Percentiles rank a stretch among this genome's conserved stretches.
Conservation (phyloP, 2,888 invertebrate genomes). For the Rhagophthalmus giganteus region DNA sequence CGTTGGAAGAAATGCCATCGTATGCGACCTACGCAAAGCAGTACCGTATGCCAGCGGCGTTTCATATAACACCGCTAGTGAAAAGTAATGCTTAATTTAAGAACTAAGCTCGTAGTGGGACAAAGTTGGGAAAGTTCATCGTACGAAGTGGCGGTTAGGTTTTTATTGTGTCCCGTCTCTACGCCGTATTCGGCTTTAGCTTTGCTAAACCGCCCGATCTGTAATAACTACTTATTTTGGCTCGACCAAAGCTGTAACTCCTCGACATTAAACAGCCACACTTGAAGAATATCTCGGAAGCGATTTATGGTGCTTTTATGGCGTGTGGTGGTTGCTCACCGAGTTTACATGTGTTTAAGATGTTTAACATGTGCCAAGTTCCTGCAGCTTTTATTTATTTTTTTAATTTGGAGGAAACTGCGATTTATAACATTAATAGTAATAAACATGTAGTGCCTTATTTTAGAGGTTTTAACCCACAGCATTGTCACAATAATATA, state of each 20-base stretch:
- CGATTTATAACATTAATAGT: no score
- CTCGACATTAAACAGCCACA: conserved; percentile 11
- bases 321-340: conserved; percentile 9
- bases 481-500: no score
- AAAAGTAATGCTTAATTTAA: conserved; percentile 33
- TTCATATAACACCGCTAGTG: conserved; percentile 26
- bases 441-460: no score
- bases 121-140: conserved; percentile 42
- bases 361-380: neutral
- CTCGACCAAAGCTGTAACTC: conserved; percentile 15
- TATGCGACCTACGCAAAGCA: conserved; percentile 18
- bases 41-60: conserved; percentile 24
- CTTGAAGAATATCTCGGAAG: conserved; percentile 10
- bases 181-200: conserved; percentile 14
- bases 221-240: conserved; percentile 13
- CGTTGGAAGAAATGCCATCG: conserved; percentile 8
- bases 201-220: conserved; percentile 22
- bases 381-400: no score
- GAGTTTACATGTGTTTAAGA: neutral
- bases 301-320: conserved; percentile 15
- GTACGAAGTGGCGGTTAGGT: conserved; percentile 42
- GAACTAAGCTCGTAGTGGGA: conserved; percentile 33
- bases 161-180: conserved; percentile 39
- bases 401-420: no score
- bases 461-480: no score